Evolutionary conservation across 2,113 vertebrate species (phyloP), one percentile per base, ranked within the genome.

Genomic region (Hemiscyllium ocellatum): DNA sequence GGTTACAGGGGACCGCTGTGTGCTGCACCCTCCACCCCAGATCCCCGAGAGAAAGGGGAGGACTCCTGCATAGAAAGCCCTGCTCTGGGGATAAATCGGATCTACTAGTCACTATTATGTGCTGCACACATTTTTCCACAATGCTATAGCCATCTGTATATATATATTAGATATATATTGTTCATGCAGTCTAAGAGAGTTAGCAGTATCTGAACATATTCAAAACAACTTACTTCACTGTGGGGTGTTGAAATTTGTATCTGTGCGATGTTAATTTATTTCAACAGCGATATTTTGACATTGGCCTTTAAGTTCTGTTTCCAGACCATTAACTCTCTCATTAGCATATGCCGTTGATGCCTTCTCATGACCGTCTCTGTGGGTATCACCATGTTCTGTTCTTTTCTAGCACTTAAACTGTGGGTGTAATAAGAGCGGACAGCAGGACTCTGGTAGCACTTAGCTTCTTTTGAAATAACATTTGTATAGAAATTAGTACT

Each of bases 261-360:
- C 94, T 72, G 94, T 26, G 72, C 94, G 50, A 42, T 17, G 94
- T 95, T 95, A 95, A 95, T 95, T 95, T 72, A 95, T 95, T 95
- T 95, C 72, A 95, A 95, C 42, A 95, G 37, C 94, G 72, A 95
- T 50, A 95, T 95, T 95, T 95, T 95, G 94, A 95, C 94, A 95
- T 76, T 95, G 94, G 68, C 94, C 94, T 72, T 72, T 95, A 52
- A 72, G 94, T 72, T 95, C 94, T 12, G 12, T 95, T 95, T 95
- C 94, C 22, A 72, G 42, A 17, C 42, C 94, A 95, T 95, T 95
- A 95, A 72, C 69, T 95, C 94, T 72, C 94, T 95, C 68, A 95
- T 95, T 95, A 95, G 24, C 94, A 76, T 95, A 95, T 76, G 94
- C 68, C 52, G 68, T 72, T 95, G 94, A 72, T 95, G 94, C 50